Conservation (phyloP, 2,113 vertebrate species). For the Diglossa brunneiventris region DNA sequence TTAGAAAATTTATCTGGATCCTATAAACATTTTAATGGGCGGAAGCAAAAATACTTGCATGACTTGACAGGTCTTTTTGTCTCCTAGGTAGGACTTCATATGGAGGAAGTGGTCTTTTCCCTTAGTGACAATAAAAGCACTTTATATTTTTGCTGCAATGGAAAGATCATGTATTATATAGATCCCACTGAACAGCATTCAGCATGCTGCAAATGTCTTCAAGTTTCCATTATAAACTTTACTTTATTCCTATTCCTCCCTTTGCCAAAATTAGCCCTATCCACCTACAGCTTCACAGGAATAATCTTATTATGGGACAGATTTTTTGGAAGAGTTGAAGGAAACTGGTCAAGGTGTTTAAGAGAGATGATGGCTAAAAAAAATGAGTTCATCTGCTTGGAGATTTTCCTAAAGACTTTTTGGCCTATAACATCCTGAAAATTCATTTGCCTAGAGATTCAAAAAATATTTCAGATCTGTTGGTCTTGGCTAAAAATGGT, state of each 20-base stretch:
- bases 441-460: constrained; percentile 22
- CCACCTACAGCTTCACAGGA: constrained; percentile 32
- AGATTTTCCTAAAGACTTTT: constrained; percentile 18
- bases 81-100: not conserved
- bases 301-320: constrained; percentile 29
- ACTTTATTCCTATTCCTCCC: constrained; percentile 6
- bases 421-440: constrained; percentile 49
- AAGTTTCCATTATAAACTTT: constrained; percentile 4
- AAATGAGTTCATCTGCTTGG: constrained; percentile 57
- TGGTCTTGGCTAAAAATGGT: constrained; percentile 54
- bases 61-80: not conserved
- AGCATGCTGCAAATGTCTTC: constrained; percentile 21
- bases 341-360: constrained; percentile 64
- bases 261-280: constrained; percentile 42
- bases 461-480: constrained; percentile 27
- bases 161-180: not conserved
- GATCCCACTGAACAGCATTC: not conserved
- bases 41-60: constrained; percentile 11
- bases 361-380: constrained; percentile 21
- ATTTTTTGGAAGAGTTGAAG: constrained; percentile 46
- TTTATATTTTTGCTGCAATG: constrained; percentile 7
- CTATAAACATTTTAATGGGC: not conserved
- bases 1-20: constrained; percentile 14
- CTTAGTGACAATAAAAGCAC: not conserved
- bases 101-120: not conserved